Conservation (phyloP, 2,797 vertebrate species). For the Scyliorhinus canicula region DNA sequence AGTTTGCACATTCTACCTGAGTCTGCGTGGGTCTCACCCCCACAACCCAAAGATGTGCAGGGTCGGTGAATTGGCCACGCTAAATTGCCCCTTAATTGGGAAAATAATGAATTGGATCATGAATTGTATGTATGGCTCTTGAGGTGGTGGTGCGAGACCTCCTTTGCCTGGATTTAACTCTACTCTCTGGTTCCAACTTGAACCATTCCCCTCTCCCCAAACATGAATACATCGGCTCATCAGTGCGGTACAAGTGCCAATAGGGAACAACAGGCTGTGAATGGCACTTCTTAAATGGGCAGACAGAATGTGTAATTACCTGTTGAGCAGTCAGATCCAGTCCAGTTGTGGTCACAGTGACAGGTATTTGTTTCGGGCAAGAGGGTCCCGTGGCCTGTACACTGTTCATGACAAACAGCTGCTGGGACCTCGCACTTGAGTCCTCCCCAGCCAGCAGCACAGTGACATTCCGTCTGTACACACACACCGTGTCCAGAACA, state of each 20-base stretch:
- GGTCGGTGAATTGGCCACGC: too few species aligned
- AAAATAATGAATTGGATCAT: too few species aligned
- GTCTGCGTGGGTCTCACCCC: too few species aligned
- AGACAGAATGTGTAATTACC: slow-evolving; percentile 55
- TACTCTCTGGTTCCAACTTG: not conserved
- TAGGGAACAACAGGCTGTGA: too few species aligned
- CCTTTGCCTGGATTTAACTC: not conserved
- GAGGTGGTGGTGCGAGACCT: not conserved
- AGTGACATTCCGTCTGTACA: slow-evolving; percentile 83
- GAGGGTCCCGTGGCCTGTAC: slow-evolving; percentile 84
- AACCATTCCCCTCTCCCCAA: not conserved
- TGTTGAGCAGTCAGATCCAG: slow-evolving; percentile 83
- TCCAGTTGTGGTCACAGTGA: slow-evolving; percentile 87
- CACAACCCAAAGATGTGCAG: too few species aligned
- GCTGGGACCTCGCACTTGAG: slow-evolving; percentile 77
- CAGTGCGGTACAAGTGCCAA: too few species aligned
- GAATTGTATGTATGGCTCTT: too few species aligned
- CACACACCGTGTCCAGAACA: slow-evolving; percentile 84
- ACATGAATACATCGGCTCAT: not conserved
- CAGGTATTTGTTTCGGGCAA: slow-evolving; percentile 77
- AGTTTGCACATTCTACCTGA: too few species aligned
- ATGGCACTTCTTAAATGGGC: not conserved
- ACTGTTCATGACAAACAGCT: slow-evolving; percentile 86
- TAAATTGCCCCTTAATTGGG: too few species aligned
- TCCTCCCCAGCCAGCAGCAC: slow-evolving; percentile 82